These are phyloP conservation scores for Oreonectes daqikongensis DNA, from an alignment of 2,797 vertebrate genomes.

Conservation along the genomic window DNA sequence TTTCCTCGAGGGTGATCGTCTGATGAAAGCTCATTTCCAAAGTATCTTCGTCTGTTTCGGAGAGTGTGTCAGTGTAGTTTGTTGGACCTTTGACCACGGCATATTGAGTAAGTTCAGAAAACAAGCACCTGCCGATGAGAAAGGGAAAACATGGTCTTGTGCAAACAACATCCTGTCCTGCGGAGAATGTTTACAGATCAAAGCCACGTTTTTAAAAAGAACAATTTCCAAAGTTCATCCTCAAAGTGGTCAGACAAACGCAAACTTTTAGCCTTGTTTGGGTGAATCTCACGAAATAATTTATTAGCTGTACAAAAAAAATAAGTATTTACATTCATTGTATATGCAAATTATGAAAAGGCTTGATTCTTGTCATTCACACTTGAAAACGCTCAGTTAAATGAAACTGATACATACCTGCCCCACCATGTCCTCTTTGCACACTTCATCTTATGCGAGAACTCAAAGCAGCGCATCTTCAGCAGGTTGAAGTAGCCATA, in stretches of 20 bases:
- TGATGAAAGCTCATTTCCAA: constrained; percentile 35
- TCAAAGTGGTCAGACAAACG: too few species aligned
- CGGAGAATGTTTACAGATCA: neutral
- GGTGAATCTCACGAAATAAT: too few species aligned
- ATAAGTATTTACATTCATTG: too few species aligned
- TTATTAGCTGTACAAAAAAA: too few species aligned
- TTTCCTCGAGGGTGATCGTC: constrained; percentile 35
- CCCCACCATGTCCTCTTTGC: constrained; percentile 85
- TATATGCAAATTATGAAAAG: too few species aligned
- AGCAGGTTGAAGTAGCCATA: constrained; percentile 87
- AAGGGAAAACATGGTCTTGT: neutral
- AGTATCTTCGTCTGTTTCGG: constrained; percentile 36
- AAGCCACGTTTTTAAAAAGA: neutral
- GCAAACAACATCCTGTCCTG: neutral
- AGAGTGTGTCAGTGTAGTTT: constrained; percentile 64
- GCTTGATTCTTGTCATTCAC: neutral
- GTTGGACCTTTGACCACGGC: constrained; percentile 78
- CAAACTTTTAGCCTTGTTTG: too few species aligned
- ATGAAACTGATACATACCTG: constrained; percentile 68
- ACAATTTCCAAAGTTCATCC: neutral
- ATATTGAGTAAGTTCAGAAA: constrained; percentile 67
- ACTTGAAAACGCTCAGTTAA: neutral
- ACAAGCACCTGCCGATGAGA: constrained; percentile 77
- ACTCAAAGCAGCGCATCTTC: constrained; percentile 85
- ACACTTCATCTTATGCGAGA: constrained; percentile 79